Conservation (phyloP, 1,140 invertebrate species). For the Argopecten irradians region DNA sequence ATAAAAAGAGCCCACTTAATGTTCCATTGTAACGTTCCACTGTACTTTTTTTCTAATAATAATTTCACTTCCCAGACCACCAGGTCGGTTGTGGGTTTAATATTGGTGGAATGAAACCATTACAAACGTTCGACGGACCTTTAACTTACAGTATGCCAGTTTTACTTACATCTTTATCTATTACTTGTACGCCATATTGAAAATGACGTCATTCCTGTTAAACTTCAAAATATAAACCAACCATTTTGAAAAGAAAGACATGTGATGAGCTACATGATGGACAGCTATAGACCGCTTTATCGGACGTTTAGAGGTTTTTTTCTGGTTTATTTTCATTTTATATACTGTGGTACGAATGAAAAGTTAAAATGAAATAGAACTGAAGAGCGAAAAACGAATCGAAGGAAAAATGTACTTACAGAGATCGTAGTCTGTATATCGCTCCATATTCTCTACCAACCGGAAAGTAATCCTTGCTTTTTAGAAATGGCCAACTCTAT, state of each 20-base stretch:
- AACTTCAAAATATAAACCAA: background rate
- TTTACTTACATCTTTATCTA: conserved; percentile 10
- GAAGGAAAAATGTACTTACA: background rate
- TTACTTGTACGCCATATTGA: background rate
- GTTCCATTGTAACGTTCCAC: background rate
- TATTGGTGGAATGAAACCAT: background rate
- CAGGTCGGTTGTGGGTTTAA: background rate
- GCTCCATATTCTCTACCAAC: background rate
- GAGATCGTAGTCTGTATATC: background rate
- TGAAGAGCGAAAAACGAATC: too few relatives aligned
- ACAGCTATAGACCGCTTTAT: background rate
- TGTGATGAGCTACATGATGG: background rate
- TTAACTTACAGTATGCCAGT: background rate
- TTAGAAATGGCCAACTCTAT: background rate
- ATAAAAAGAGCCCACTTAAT: conserved; percentile 10
- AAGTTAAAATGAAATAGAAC: background rate
- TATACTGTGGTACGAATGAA: background rate
- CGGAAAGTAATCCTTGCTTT: background rate
- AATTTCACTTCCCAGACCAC: conserved; percentile 20
- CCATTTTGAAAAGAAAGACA: background rate
- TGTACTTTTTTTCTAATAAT: background rate
- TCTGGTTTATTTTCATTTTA: background rate
- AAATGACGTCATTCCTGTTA: background rate
- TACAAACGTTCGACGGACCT: background rate
- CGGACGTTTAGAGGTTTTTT: background rate